A percentile compares a stretch with the other conserved stretches of the same genome.
Evolutionary conservation across 2,113 vertebrate genomes (phyloP).

Genomic region (Strix uralensis): DNA sequence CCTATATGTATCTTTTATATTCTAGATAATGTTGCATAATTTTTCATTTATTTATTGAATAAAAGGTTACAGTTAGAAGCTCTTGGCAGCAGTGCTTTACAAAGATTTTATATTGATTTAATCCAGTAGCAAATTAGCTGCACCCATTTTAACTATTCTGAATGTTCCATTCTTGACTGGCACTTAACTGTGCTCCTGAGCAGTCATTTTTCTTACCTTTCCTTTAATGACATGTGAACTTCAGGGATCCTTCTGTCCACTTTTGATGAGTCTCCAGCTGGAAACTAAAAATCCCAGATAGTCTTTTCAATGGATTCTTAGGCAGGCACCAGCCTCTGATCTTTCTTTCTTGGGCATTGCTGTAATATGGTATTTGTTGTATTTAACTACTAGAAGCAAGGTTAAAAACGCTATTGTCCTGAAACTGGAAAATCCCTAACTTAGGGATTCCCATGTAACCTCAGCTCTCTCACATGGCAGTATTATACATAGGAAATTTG

Average conservation of each 20-base stretch:
- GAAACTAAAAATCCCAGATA: background rate
- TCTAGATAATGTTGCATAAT: background rate
- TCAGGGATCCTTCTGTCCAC: background rate
- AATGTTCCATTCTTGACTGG: background rate
- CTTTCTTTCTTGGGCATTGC: background rate
- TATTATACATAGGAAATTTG: background rate
- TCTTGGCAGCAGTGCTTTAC: background rate
- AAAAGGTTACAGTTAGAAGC: background rate
- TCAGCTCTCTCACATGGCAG: background rate
- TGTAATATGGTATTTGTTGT: background rate
- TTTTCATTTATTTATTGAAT: background rate
- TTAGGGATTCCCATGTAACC: background rate
- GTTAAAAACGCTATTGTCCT: background rate
- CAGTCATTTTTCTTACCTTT: background rate
- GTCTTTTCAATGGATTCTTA: background rate
- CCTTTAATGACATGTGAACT: background rate
- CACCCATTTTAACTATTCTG: background rate
- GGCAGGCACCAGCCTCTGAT: background rate
- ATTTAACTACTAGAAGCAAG: background rate
- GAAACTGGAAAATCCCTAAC: background rate
- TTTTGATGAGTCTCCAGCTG: background rate
- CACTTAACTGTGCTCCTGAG: background rate
- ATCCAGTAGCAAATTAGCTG: background rate
- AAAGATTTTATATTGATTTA: background rate
- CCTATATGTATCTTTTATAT: background rate